Conservation (phyloP, 2,113 vertebrate genomes). For the Dissostichus mawsoni region DNA sequence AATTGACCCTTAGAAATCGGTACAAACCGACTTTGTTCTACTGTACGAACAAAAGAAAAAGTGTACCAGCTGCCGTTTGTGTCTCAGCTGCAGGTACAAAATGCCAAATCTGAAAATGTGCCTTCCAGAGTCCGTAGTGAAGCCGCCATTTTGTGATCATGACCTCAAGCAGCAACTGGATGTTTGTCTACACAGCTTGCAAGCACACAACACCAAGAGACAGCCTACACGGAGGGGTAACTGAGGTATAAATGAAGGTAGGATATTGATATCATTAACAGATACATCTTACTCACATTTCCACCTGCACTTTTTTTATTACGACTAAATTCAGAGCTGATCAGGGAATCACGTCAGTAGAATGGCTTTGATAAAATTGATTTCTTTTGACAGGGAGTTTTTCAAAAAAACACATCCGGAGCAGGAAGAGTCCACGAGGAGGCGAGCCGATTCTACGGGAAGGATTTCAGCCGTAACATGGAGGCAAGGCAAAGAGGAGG, state of each 20-base stretch:
- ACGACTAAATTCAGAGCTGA: constrained; percentile 44
- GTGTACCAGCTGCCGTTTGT: constrained; percentile 41
- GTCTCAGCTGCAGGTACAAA: constrained; percentile 19
- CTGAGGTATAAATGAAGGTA: constrained; percentile 63
- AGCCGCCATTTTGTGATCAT: constrained; percentile 19
- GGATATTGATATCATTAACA: constrained; percentile 72
- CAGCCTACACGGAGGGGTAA: constrained; percentile 32
- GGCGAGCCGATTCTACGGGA: constrained; percentile 69
- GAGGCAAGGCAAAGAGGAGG: constrained; percentile 57
- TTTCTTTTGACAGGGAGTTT: constrained; percentile 57
- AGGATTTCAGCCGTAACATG: constrained; percentile 65
- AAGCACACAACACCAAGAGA: constrained; percentile 38
- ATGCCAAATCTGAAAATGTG: constrained; percentile 40
- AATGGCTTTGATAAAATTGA: constrained; percentile 74
- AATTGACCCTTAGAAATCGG: constrained; percentile 11
- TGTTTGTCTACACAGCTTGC: constrained; percentile 32
- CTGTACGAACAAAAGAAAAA: constrained; percentile 24
- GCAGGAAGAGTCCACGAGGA: constrained; percentile 64
- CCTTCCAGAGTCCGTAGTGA: constrained; percentile 48
- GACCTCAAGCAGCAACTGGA: constrained; percentile 62
- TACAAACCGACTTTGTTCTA: constrained; percentile 36
- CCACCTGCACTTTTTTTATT: constrained; percentile 61
- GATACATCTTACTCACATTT: constrained; percentile 48
- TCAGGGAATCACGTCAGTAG: constrained; percentile 63
- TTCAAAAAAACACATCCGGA: constrained; percentile 64